A percentile compares a stretch with the other conserved stretches of the same genome.
phyloP scores from a whole-genome alignment of 2,113 vertebrate genomes.

The Opisthocomus hoazin region DNA sequence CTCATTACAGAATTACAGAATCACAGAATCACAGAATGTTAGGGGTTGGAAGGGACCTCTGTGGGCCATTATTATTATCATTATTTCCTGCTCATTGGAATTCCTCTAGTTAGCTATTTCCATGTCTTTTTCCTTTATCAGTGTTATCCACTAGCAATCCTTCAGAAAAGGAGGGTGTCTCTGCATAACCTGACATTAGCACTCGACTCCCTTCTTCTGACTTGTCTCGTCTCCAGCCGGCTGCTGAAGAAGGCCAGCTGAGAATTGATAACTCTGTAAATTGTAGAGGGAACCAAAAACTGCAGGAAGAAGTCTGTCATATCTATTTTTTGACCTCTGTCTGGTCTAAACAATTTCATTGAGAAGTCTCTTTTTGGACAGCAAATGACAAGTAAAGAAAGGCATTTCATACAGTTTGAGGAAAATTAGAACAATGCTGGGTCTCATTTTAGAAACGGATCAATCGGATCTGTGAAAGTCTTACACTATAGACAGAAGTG shows the following conservation, averaged over 20 bases:
- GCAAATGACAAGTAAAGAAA: background rate
- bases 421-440: background rate
- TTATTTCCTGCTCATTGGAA: background rate
- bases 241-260: background rate
- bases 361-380: background rate
- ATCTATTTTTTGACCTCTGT: background rate
- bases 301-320: background rate
- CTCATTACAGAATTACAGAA: no score
- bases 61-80: no score
- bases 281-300: background rate
- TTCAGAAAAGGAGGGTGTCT: background rate
- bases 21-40: no score
- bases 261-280: background rate
- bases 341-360: background rate
- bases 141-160: background rate
- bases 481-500: background rate
- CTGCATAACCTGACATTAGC: background rate
- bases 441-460: background rate
- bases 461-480: background rate
- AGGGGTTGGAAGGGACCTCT: no score
- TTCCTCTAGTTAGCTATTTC: background rate
- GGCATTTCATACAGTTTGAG: background rate
- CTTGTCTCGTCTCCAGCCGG: background rate
- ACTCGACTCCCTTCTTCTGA: background rate
- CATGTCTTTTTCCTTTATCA: background rate